Evolutionary conservation across 1,140 invertebrate genomes (phyloP).

Genomic region (Ruditapes philippinarum): DNA sequence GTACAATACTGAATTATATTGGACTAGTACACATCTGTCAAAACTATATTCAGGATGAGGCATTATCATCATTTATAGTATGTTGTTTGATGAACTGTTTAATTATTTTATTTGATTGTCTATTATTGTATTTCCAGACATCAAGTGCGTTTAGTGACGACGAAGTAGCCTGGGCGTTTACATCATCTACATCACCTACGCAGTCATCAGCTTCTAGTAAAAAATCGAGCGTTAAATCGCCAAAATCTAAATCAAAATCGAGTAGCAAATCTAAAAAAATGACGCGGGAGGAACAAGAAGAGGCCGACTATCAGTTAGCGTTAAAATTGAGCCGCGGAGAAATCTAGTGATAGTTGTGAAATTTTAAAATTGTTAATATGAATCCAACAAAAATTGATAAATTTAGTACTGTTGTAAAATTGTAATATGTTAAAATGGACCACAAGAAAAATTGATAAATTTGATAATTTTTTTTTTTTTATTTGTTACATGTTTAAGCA

Average conservation of each 20-base stretch:
- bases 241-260: constrained; percentile 30
- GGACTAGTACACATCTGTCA: no score
- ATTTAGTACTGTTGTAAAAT: not conserved
- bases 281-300: constrained; percentile 47
- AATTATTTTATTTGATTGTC: no score
- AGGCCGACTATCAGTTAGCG: constrained; percentile 56
- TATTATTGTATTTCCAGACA: constrained; percentile 62
- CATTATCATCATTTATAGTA: no score
- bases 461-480: no score
- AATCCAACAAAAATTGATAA: no score
- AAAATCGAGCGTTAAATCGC: constrained; percentile 43
- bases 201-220: constrained; percentile 20
- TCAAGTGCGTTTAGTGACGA: constrained; percentile 59
- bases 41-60: no score
- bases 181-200: constrained; percentile 20
- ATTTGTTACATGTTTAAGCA: no score
- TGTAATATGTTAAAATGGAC: not conserved
- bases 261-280: constrained; percentile 41
- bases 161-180: constrained; percentile 51
- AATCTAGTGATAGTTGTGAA: not conserved
- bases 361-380: no score
- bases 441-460: not conserved
- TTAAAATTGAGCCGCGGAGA: constrained; percentile 60
- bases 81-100: no score
- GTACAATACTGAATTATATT: no score